Base-by-base conservation (phyloP, 2,888 invertebrate genomes). In the Lamproptera curius region DNA sequence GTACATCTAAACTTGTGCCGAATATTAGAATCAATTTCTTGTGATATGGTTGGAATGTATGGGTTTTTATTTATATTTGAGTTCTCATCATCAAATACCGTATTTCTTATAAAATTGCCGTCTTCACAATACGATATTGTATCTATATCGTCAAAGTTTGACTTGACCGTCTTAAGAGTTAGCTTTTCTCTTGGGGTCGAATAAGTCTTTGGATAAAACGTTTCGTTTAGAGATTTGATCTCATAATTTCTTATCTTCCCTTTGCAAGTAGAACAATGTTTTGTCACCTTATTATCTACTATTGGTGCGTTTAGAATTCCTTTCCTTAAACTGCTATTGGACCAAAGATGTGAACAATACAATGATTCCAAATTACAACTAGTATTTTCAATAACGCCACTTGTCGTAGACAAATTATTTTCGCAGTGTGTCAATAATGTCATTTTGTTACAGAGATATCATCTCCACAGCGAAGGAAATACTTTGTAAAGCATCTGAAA, bases 241-340 rank as follows among this genome's bases (percentile, higher is more conserved):
- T 83, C 76, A 71, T 86, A 86, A 68, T 79, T 85, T 65, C 85
- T 76, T 63, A 85, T 79, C 69, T 86, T 87, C 44, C 83, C 84
- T 57, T 67, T 78, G 62, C 85, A 86, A 5, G 77, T 75, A 50
- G 81, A 79, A 57, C 87, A 86, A 58, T 83, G 76, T 59, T 76
- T 78, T 51, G 76, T 72, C 37, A 63, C 62, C 67, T 68, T 75
- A 48, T 61, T 71, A 48, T 83, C 70, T 44, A 61, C 63, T 54
- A 59, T 57, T 35, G 74, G 69, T 49, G 68, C 65, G 58, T 72
- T 70, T 56, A 83, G 60, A 43, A 80, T 68, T 40, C 71, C 70
- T 57, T 67, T 76, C 58, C 81, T 70, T 53, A 81, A 63, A 54
- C 72, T 58, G 55, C 76, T 82, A 54, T 82, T 76, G 43, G 70